Percentiles rank a stretch among this genome's conserved stretches.
Conservation (phyloP, 2,113 vertebrate genomes). For the Pteruthius melanotis region DNA sequence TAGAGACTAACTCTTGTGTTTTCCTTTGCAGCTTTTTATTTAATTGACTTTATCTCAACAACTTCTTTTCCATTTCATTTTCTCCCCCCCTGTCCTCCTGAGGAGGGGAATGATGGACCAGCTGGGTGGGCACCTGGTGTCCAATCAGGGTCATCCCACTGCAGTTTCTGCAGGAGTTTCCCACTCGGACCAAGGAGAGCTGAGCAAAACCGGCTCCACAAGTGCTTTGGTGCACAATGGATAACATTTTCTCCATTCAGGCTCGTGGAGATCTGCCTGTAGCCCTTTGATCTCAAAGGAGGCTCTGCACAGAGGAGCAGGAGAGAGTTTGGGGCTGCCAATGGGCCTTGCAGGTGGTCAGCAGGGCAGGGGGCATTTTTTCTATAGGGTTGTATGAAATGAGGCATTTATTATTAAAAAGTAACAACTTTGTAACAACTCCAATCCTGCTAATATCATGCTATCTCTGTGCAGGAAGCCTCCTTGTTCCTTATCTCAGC, state of each 20-base stretch:
- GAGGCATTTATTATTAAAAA: neutral
- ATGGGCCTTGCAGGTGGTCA: neutral
- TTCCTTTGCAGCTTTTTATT: neutral
- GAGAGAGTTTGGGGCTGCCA: neutral
- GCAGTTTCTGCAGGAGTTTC: neutral
- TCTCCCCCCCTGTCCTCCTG: neutral
- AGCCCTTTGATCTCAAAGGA: accelerated
- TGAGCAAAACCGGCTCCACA: neutral
- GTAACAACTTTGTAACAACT: neutral
- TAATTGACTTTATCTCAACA: neutral
- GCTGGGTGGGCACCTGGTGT: neutral
- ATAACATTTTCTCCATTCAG: accelerated
- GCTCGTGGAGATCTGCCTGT: neutral
- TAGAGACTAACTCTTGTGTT: neutral
- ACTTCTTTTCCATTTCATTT: neutral
- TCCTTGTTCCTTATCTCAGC: neutral
- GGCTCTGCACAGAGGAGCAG: neutral
- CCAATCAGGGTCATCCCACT: neutral
- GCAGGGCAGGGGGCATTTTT: accelerated
- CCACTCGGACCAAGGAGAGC: accelerated
- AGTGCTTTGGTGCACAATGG: neutral
- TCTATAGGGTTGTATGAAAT: accelerated
- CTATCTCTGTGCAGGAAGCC: neutral
- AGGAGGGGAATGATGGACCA: neutral
- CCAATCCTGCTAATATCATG: neutral